Evolutionary conservation across 30 jellyfish, hydroid and myxozoan genomes (phyloP), one percentile per base, ranked within the genome.

Genomic region (Morbakka virulenta): DNA sequence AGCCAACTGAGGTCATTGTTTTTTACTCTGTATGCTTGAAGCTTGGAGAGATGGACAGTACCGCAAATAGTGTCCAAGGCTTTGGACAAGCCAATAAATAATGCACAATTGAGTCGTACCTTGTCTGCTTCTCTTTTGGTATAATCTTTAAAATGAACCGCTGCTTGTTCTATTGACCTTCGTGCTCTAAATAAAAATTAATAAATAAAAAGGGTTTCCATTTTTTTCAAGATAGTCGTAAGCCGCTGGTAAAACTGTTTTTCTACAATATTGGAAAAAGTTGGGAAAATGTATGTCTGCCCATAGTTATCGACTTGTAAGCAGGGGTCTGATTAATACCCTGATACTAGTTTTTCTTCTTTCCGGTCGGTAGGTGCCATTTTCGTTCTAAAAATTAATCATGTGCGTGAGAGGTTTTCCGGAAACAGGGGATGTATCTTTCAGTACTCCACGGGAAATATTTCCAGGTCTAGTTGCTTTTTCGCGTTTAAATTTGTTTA

Each of bases 91-190:
- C 23, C 64, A 3, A 67, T 31, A 64, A 26, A 78, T 64, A 78
- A 26, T 63, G 82, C 89, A 63, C 89, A 80, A 1, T 72, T 78
- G 3, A 63, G 75, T 53, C 72, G 72, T 35, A 79, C 93, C 50
- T 47, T 67, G 69, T 81, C 93, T 34, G 77, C 83, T 34, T 69
- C 89, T 33, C 67, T 63, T 52, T 80, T 67, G 0, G 69, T 49
- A 69, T 81, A 14, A 50, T 81, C 57, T 74, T 17, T 52, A 51
- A 32, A 81, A 61, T 35, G 53, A 27, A 50, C 50, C 66, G 14
- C 31, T 50, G 6, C 83, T 41, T 41, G 57, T 17, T 41, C 57
- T 6, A 17, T 41, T 17, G 57, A 41, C 57, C 57, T 41, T 41
- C 17, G 72, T 64, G 35, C 20, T 79, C 86, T 52, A 23, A 81